Percentiles rank a stretch among this genome's conserved stretches.
These are phyloP conservation scores for Drosophila pandora DNA, from an alignment of 1,140 invertebrate genomes.

Conservation along the genomic window DNA sequence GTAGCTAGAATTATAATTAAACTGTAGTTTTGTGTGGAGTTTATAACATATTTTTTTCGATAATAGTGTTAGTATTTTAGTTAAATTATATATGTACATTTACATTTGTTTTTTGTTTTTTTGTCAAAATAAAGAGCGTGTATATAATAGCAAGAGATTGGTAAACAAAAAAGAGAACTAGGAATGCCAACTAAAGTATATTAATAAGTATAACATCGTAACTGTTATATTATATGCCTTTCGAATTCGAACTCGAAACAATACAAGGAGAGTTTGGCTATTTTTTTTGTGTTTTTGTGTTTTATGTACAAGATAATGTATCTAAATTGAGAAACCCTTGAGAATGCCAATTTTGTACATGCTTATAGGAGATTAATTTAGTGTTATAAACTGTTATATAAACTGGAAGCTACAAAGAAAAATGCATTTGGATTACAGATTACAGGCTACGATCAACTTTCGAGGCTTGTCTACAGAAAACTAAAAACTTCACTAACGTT, in stretches of 20 bases:
- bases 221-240: constrained; percentile 47
- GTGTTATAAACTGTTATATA: constrained; percentile 41
- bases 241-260: constrained; percentile 10
- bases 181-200: constrained; percentile 21
- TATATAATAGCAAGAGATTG: constrained; percentile 48
- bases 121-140: constrained; percentile 33
- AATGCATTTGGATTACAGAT: constrained; percentile 17
- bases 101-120: constrained; percentile 37
- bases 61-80: constrained; percentile 68
- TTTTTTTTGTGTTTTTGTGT: background rate
- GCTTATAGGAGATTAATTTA: constrained; percentile 43
- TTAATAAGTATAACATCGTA: constrained; percentile 51
- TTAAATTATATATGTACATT: constrained; percentile 60
- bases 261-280: constrained; percentile 25
- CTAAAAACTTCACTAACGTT: constrained; percentile 69
- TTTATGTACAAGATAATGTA: constrained; percentile 60
- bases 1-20: constrained; percentile 32
- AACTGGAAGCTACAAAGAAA: constrained; percentile 59
- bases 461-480: constrained; percentile 52
- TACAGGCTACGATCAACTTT: constrained; percentile 36
- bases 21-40: constrained; percentile 32
- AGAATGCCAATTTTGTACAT: constrained; percentile 60
- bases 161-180: constrained; percentile 39
- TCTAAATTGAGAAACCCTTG: background rate
- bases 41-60: constrained; percentile 52